phyloP scores from a whole-genome alignment of 2,888 invertebrate species.

The Agapostemon virescens region DNA sequence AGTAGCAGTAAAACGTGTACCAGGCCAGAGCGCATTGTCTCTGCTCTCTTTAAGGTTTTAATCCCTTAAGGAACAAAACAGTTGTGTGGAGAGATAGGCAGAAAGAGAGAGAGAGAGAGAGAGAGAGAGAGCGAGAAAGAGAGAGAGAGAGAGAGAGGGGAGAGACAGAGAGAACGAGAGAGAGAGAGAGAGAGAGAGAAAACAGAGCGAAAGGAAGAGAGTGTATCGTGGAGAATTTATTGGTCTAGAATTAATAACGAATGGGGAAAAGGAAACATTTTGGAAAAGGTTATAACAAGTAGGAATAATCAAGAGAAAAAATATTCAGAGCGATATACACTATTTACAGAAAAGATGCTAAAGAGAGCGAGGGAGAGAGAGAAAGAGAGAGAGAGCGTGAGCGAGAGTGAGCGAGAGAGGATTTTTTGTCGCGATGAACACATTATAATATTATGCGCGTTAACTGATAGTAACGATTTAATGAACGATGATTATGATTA shows the following conservation, averaged over 20 bases:
- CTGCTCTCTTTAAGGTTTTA: conserved; percentile 55
- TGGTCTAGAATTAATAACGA: conserved; percentile 50
- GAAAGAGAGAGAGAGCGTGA: conserved; percentile 53
- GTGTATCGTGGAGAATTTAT: conserved; percentile 17
- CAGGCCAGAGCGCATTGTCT: conserved; percentile 77
- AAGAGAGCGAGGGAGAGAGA: conserved; percentile 50
- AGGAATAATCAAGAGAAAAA: conserved; percentile 38
- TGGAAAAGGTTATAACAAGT: conserved; percentile 29
- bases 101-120: conserved; percentile 21
- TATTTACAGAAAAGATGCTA: conserved; percentile 39
- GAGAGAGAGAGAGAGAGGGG: conserved; percentile 19
- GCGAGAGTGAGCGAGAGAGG: conserved; percentile 27
- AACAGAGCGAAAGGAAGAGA: too few relatives aligned
- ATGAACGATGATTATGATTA: conserved; percentile 59
- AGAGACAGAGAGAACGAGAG: too few relatives aligned
- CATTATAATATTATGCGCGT: conserved; percentile 64
- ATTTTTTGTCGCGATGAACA: conserved; percentile 61
- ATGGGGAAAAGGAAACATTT: conserved; percentile 59
- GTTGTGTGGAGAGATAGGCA: conserved; percentile 19
- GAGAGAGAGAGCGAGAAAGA: conserved; percentile 33
- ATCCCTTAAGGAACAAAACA: conserved; percentile 31
- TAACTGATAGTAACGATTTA: conserved; percentile 62
- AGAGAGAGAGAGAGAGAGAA: conserved; percentile 19
- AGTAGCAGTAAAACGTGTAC: conserved; percentile 61
- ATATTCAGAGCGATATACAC: conserved; percentile 45